Percentiles rank a stretch among this genome's conserved stretches.
Evolutionary conservation across 2,113 vertebrate species (phyloP).

Genomic region (Anolis sagrei): DNA sequence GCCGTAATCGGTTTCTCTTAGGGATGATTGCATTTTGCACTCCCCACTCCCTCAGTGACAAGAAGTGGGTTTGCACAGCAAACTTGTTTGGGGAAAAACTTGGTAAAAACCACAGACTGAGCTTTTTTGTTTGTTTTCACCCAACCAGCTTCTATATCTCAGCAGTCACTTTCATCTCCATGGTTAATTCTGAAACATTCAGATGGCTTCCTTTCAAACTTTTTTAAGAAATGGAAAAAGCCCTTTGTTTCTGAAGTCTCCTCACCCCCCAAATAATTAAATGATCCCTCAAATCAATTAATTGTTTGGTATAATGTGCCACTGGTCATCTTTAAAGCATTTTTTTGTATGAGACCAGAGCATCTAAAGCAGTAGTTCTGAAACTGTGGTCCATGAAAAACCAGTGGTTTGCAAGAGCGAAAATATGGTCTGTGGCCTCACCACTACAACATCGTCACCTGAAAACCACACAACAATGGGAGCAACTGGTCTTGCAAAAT

Average conservation of each 20-base stretch:
- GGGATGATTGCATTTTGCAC: slow-evolving; percentile 12
- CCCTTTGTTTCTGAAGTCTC: neutral
- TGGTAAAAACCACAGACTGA: too few relatives aligned
- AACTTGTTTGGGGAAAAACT: neutral
- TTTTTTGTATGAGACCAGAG: neutral
- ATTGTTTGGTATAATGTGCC: neutral
- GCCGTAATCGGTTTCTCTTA: slow-evolving; percentile 57
- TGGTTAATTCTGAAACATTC: too few relatives aligned
- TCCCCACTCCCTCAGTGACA: neutral
- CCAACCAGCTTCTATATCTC: neutral
- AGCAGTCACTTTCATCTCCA: too few relatives aligned
- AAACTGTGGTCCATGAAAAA: too few relatives aligned
- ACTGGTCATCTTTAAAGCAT: neutral
- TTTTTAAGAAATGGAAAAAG: neutral
- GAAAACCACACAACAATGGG: too few relatives aligned
- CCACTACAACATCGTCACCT: too few relatives aligned
- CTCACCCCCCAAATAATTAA: too few relatives aligned
- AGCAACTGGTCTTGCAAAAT: too few relatives aligned
- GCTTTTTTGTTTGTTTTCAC: neutral
- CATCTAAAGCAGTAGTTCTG: too few relatives aligned
- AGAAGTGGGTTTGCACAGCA: neutral
- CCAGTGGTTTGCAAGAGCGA: too few relatives aligned
- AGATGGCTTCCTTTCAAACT: neutral
- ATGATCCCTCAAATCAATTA: too few relatives aligned
- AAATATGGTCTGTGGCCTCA: too few relatives aligned